Evolutionary conservation across 2,113 vertebrate species (phyloP).

Genomic region (Eclectus roratus): DNA sequence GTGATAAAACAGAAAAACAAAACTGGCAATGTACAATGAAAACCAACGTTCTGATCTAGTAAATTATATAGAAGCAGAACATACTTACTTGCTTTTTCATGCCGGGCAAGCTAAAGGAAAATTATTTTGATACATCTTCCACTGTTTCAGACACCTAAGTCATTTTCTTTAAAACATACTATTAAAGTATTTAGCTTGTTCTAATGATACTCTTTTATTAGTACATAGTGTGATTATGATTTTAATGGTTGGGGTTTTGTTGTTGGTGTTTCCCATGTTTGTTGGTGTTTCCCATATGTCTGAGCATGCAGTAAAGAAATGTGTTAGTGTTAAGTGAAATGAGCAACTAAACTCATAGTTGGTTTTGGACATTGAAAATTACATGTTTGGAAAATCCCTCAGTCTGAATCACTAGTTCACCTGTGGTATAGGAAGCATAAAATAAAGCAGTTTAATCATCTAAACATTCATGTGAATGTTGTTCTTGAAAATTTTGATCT

Average conservation of each 20-base stretch:
- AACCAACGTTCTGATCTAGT: not conserved
- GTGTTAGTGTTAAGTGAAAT: not conserved
- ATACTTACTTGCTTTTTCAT: not conserved
- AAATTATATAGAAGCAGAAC: not conserved
- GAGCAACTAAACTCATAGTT: not conserved
- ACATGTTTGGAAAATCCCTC: not conserved
- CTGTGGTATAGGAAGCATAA: not conserved
- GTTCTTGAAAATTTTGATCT: not conserved
- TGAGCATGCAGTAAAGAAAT: not conserved
- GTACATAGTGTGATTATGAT: not conserved
- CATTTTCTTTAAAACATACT: not conserved
- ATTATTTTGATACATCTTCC: not conserved
- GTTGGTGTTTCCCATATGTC: not conserved
- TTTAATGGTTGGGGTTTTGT: not conserved
- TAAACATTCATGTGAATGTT: not conserved
- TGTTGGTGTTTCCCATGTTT: not conserved
- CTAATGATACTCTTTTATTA: not conserved
- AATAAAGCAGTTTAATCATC: not conserved
- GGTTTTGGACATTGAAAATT: not conserved
- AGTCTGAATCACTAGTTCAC: not conserved
- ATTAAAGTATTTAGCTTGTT: not conserved
- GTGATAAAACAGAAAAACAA: not conserved
- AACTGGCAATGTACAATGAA: not conserved
- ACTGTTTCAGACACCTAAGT: not conserved
- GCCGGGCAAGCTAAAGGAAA: not conserved